Conservation (phyloP, 1,140 invertebrate genomes). For the Drosophila ohnishii region DNA sequence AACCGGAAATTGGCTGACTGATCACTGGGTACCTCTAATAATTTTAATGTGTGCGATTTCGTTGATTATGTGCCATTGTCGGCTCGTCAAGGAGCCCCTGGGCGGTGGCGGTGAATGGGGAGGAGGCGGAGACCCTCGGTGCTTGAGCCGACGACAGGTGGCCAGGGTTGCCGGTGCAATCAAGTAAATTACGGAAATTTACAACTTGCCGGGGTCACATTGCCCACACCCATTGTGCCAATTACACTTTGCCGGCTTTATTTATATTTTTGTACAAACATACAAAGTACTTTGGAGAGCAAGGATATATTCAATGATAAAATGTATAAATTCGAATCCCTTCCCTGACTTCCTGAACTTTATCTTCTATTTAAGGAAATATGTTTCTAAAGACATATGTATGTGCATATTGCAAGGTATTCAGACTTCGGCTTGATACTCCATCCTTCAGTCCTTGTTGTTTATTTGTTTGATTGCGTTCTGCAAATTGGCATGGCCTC, state of each 20-base stretch:
- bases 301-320: background rate
- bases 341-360: background rate
- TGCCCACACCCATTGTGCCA: constrained; percentile 1
- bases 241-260: background rate
- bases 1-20: background rate
- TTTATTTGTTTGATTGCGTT: constrained; percentile 70
- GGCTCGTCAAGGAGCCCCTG: constrained; percentile 19
- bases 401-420: background rate
- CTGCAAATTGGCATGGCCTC: constrained; percentile 56
- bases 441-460: constrained; percentile 17
- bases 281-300: background rate
- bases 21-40: constrained; percentile 18
- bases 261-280: constrained; percentile 12
- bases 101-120: background rate
- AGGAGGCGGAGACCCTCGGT: background rate
- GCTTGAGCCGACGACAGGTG: constrained; percentile 39
- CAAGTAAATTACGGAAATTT: constrained; percentile 71
- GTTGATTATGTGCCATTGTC: constrained; percentile 67
- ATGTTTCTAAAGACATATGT: too few relatives aligned
- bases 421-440: background rate
- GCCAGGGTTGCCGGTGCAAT: constrained; percentile 55
- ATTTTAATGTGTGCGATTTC: constrained; percentile 59
- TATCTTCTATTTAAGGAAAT: background rate
- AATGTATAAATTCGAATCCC: background rate
- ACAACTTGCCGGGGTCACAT: constrained; percentile 55